These are phyloP conservation scores for Brachionus calyciflorus DNA, from an alignment of 1,140 invertebrate species.

Conservation along the genomic window DNA sequence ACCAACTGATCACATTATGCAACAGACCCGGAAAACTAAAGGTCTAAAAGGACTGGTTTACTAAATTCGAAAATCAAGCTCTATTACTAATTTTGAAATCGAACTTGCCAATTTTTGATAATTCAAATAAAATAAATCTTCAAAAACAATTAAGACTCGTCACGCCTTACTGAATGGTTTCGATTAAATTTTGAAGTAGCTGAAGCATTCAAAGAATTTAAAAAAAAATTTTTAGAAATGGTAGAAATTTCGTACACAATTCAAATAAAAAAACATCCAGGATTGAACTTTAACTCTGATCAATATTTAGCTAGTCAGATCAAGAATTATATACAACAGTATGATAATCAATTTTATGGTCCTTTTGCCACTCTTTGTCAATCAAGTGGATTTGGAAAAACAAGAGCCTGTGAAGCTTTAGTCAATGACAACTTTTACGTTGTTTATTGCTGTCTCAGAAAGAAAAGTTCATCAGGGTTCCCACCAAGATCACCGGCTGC, in stretches of 20 bases:
- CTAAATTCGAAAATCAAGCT: no score
- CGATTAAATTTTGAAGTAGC: no score
- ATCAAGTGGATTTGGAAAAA: background rate
- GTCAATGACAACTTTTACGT: background rate
- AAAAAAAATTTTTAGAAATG: background rate
- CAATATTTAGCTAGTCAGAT: background rate
- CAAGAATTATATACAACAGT: background rate
- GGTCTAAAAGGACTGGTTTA: no score
- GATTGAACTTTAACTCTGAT: background rate
- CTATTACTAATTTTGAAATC: no score
- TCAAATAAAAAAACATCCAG: background rate
- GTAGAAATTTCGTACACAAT: background rate
- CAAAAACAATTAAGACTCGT: no score
- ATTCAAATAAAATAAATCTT: no score
- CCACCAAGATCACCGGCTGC: background rate
- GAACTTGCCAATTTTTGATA: no score
- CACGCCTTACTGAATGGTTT: no score
- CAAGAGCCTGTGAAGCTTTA: constrained; percentile 11
- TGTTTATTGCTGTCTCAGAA: background rate
- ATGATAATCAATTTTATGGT: background rate
- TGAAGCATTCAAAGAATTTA: no score
- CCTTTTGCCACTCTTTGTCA: background rate
- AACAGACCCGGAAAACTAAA: no score
- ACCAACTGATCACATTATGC: no score
- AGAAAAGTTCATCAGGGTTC: background rate